A percentile compares a stretch with the other conserved stretches of the same genome.
These are phyloP conservation scores for Morphnarchus princeps DNA, from an alignment of 2,113 vertebrate genomes.

Conservation along the genomic window DNA sequence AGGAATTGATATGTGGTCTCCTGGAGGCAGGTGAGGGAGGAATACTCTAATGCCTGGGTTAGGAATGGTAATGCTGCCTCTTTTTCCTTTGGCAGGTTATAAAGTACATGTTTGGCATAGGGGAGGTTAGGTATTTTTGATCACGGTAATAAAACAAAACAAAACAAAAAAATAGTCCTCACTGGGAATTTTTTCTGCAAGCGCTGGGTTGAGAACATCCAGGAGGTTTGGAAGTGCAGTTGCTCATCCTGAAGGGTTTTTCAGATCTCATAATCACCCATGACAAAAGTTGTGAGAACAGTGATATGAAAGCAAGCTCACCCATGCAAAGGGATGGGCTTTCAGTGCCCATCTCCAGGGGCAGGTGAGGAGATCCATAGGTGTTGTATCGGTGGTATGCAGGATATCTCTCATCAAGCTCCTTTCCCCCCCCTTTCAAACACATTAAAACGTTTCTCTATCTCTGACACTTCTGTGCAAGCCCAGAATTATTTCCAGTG, in stretches of 20 bases:
- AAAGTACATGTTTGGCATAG: fast-evolving
- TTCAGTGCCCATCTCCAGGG: neutral
- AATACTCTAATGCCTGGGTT: neutral
- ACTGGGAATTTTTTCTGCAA: neutral
- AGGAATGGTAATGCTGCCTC: neutral
- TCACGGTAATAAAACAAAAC: neutral
- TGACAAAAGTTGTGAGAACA: neutral
- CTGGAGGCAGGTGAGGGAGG: neutral
- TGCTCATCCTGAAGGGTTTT: neutral
- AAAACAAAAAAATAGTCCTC: neutral
- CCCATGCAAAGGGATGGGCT: neutral
- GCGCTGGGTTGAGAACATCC: neutral
- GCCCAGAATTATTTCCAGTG: neutral
- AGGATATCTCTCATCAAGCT: neutral
- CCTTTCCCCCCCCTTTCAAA: neutral
- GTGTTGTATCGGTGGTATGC: neutral
- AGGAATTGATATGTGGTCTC: neutral
- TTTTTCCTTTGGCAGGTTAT: neutral
- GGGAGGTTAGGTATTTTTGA: neutral
- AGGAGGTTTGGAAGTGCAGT: neutral
- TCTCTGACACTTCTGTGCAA: neutral
- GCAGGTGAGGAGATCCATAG: neutral
- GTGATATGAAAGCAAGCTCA: neutral
- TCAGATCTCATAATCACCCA: neutral
- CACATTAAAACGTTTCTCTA: neutral